Percentiles rank a stretch among this genome's conserved stretches.
Evolutionary conservation across 2,797 vertebrate genomes (phyloP).

Genomic region (Anguilla obscura): DNA sequence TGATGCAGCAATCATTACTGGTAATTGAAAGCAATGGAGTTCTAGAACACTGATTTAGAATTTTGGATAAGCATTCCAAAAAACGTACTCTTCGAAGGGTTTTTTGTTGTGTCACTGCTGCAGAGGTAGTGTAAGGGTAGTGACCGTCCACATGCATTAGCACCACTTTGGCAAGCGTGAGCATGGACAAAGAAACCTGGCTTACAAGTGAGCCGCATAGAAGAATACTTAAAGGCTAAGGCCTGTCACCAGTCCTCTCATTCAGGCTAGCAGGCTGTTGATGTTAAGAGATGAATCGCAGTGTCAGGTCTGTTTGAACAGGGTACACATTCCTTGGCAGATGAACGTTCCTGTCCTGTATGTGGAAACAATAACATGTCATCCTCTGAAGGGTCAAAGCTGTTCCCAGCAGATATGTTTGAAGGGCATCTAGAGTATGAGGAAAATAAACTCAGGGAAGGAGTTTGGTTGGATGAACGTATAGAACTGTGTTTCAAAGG

Average conservation of each 20-base stretch:
- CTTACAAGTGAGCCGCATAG: neutral
- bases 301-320: conserved; percentile 14
- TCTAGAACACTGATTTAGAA: too few species aligned
- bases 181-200: neutral
- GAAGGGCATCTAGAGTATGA: neutral
- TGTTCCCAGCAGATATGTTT: neutral
- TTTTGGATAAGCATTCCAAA: too few species aligned
- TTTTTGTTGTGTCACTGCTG: neutral
- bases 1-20: too few species aligned
- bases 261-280: neutral
- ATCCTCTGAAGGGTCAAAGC: neutral
- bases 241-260: neutral
- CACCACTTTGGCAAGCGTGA: neutral
- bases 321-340: neutral
- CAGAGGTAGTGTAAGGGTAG: neutral
- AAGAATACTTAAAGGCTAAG: neutral
- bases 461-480: neutral
- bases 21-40: too few species aligned
- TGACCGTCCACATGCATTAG: neutral
- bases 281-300: neutral
- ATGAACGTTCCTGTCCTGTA: neutral
- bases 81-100: neutral
- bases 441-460: neutral
- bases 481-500: neutral
- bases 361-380: conserved; percentile 15